These are phyloP conservation scores for Pseudorasbora parva DNA, from an alignment of 2,113 vertebrate species.

Conservation along the genomic window DNA sequence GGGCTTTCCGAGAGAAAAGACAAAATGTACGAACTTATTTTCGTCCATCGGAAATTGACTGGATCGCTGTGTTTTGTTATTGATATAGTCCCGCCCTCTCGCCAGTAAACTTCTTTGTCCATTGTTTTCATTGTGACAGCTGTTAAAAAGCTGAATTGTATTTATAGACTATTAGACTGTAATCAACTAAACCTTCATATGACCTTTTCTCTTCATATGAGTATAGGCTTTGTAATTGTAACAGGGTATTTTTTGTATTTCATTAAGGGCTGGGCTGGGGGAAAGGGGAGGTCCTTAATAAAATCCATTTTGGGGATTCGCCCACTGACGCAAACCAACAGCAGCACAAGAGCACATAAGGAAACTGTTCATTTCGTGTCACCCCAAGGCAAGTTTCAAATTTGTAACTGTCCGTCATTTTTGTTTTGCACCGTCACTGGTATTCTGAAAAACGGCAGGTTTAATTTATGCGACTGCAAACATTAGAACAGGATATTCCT, in stretches of 20 bases:
- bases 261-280: no score
- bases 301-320: not conserved
- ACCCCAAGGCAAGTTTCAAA: slow-evolving; percentile 19
- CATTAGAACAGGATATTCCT: not conserved
- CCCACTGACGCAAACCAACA: not conserved
- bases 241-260: not conserved
- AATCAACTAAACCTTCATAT: not conserved
- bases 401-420: not conserved
- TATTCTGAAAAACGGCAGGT: not conserved
- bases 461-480: not conserved
- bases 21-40: no score
- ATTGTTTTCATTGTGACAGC: no score
- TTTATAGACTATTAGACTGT: not conserved
- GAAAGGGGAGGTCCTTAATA: not conserved
- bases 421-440: no score
- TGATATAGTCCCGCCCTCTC: no score
- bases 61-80: no score
- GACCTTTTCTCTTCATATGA: no score
- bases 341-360: no score
- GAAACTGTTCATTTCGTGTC: not conserved
- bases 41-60: no score
- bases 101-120: no score
- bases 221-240: not conserved
- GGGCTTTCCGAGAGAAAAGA: no score
- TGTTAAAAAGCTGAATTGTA: not conserved